These are phyloP conservation scores for Dascillus cervinus DNA, from an alignment of 2,888 invertebrate species.

Conservation along the genomic window DNA sequence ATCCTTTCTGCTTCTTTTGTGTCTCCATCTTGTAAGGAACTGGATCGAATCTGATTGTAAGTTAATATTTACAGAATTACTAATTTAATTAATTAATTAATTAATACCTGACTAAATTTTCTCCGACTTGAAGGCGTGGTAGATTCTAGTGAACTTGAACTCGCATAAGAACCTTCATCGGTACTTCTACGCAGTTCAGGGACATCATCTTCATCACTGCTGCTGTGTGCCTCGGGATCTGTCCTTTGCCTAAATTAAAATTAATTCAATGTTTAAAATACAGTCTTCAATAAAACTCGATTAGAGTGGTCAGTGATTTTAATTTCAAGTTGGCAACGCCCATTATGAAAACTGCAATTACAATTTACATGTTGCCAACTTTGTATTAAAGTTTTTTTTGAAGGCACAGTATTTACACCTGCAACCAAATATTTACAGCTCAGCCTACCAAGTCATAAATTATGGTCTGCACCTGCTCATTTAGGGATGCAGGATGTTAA, in stretches of 20 bases:
- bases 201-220: slow-evolving; percentile 44
- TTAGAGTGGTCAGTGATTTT: too few relatives aligned
- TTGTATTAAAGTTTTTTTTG: too few relatives aligned
- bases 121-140: slow-evolving; percentile 42
- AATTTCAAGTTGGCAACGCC: too few relatives aligned
- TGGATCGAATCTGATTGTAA: slow-evolving; percentile 5
- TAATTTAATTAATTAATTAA: background rate
- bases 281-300: too few relatives aligned
- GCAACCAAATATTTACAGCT: too few relatives aligned
- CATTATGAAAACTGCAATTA: too few relatives aligned
- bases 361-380: too few relatives aligned
- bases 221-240: slow-evolving; percentile 27
- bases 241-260: slow-evolving; percentile 14
- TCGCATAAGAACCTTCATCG: slow-evolving; percentile 42
- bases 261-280: too few relatives aligned
- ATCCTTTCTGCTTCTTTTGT: slow-evolving; percentile 66
- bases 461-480: too few relatives aligned
- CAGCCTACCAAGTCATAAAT: too few relatives aligned
- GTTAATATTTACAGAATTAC: slow-evolving; percentile 1
- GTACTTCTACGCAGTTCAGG: slow-evolving; percentile 36
- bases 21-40: slow-evolving; percentile 27
- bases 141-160: slow-evolving; percentile 45
- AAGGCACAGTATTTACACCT: too few relatives aligned
- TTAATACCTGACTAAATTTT: slow-evolving; percentile 33
- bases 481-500: too few relatives aligned